Evolutionary conservation across 2,888 invertebrate species (phyloP).

Genomic region (Lochmaea capreae): DNA sequence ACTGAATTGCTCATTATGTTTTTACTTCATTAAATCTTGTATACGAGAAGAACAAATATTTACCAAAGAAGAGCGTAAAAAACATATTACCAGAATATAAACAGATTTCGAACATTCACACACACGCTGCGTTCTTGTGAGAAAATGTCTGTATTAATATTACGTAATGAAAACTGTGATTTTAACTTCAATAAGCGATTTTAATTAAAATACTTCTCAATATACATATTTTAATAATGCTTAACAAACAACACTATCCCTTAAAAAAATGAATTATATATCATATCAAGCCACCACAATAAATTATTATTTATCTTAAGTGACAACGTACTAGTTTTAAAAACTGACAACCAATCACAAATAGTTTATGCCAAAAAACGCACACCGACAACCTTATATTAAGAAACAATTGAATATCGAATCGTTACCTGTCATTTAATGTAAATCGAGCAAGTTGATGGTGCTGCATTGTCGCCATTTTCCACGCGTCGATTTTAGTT

Average conservation of each 20-base stretch:
- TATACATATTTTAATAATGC: no score
- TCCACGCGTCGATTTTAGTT: no score
- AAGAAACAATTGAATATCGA: no score
- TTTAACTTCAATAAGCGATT: neutral
- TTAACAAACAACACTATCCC: neutral
- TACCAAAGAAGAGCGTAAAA: constrained; percentile 54
- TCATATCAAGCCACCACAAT: no score
- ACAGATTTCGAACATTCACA: constrained; percentile 48
- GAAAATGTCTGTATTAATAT: constrained; percentile 35
- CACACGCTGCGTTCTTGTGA: constrained; percentile 42
- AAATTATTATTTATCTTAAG: no score
- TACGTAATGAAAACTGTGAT: constrained; percentile 2
- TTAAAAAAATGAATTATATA: neutral
- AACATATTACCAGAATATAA: constrained; percentile 52
- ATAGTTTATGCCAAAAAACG: no score
- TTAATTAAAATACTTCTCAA: neutral
- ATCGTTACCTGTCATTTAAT: no score
- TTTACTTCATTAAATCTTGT: constrained; percentile 55
- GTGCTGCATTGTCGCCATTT: no score
- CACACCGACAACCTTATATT: no score
- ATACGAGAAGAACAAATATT: constrained; percentile 56
- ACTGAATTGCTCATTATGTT: constrained; percentile 49
- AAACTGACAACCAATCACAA: no score
- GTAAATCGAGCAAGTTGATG: no score
- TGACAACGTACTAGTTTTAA: no score